Conservation (phyloP, 2,888 invertebrate species). For the Rotaria socialis region DNA sequence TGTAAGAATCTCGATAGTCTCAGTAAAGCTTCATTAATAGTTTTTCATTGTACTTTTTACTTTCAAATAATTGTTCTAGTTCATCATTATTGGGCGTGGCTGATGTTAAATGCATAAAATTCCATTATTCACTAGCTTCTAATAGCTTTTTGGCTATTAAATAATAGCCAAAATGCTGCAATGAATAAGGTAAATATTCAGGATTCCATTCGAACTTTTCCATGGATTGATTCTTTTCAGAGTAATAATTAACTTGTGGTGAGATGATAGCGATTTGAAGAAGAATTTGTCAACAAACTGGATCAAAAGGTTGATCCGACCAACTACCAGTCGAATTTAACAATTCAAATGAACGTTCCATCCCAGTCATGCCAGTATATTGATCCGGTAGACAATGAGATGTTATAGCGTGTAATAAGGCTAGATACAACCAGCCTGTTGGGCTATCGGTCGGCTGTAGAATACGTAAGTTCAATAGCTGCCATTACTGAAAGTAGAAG, state of each 20-base stretch:
- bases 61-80: not conserved
- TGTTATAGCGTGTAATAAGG: conserved; percentile 10
- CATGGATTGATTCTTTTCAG: no score
- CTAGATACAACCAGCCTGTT: not conserved
- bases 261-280: not conserved
- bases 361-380: conserved; percentile 6
- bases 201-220: not conserved
- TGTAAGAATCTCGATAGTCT: not conserved
- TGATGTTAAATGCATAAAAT: not conserved
- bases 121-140: not conserved
- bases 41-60: not conserved
- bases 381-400: conserved; percentile 4
- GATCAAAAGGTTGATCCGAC: not conserved
- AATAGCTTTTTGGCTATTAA: not conserved
- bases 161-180: conserved; percentile 32
- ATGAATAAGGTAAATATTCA: not conserved
- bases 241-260: not conserved
- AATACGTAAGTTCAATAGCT: not conserved
- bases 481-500: conserved; percentile 15
- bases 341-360: conserved; percentile 12
- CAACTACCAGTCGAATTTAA: conserved; percentile 36
- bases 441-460: conserved; percentile 16
- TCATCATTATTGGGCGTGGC: no score
- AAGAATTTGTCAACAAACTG: not conserved
- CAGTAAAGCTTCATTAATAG: not conserved